Evolutionary conservation across 2,113 vertebrate genomes (phyloP), one percentile per base, ranked within the genome.

Genomic region (Misgurnus mizolepis): DNA sequence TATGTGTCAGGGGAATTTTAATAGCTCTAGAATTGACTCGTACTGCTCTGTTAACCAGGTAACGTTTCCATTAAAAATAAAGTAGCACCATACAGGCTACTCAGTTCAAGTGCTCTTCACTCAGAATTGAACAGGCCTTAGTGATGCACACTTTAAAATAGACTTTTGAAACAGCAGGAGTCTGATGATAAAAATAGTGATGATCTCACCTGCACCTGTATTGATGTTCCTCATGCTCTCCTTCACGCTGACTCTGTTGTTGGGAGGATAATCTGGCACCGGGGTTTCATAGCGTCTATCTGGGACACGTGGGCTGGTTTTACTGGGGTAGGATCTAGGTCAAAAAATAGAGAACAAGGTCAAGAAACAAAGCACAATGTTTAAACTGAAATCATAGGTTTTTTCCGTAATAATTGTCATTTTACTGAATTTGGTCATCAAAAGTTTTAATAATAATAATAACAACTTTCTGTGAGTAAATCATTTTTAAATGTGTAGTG

Each of bases 221-320:
- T 90, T 94, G 86, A 94, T 88, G 91, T 84, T 93, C 90, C 92
- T 95, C 80, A 93, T 88, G 1, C 88, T 90, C 55, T 96, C 96
- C 61, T 86, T 89, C 80, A 95, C 82, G 58, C 86, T 88, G 61
- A 95, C 85, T 91, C 93, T 94, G 90, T 93, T 92, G 87, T 89
- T 94, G 27, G 95, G 91, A 5, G 93, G 78, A 2, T 94, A 96
- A 87, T 91, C 92, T 53, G 95, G 94, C 3, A 93, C 80, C 0
- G 93, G 85, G 76, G 92, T 93, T 47, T 94, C 90, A 0, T 93
- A 90, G 89, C 93, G 94, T 80, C 86, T 86, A 81, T 96, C 95
- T 17, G 87, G 56, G 40, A 84, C 7, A 0, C 89, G 73, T 0
- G 91, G 94, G 81, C 92, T 92, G 58, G 87, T 88, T 85, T 93